phyloP scores from a whole-genome alignment of 2,113 vertebrate genomes.

The Grus americana region DNA sequence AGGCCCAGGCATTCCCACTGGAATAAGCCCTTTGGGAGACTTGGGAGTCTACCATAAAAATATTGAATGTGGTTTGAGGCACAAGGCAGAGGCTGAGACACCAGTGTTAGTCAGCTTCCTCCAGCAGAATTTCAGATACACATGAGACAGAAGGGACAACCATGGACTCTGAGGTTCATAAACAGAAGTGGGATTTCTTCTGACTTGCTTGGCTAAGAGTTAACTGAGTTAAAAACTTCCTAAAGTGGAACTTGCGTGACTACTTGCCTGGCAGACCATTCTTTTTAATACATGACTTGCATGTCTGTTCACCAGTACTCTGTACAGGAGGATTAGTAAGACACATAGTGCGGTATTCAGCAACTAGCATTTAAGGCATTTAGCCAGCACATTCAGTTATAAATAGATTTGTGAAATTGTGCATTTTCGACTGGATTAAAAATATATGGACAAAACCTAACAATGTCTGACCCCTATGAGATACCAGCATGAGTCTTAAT shows the following conservation, averaged over 20 bases:
- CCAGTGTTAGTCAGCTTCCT: background rate
- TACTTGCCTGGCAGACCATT: background rate
- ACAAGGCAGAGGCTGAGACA: background rate
- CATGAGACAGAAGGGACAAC: background rate
- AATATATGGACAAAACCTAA: background rate
- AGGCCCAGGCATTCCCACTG: background rate
- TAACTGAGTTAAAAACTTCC: background rate
- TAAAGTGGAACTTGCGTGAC: background rate
- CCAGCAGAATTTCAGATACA: background rate
- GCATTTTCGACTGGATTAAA: background rate
- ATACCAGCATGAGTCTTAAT: background rate
- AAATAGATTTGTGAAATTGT: background rate
- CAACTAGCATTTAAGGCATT: background rate
- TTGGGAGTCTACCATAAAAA: background rate
- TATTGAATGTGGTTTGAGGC: background rate
- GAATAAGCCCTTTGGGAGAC: background rate
- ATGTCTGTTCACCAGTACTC: background rate
- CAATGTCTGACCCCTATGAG: background rate
- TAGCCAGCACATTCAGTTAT: background rate
- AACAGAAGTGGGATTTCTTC: background rate
- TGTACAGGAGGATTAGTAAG: background rate
- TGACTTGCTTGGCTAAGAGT: background rate
- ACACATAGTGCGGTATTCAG: background rate
- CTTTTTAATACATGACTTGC: background rate
- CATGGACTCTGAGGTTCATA: background rate